Conservation (phyloP, 2,888 invertebrate genomes). For the Caprella mutica region DNA sequence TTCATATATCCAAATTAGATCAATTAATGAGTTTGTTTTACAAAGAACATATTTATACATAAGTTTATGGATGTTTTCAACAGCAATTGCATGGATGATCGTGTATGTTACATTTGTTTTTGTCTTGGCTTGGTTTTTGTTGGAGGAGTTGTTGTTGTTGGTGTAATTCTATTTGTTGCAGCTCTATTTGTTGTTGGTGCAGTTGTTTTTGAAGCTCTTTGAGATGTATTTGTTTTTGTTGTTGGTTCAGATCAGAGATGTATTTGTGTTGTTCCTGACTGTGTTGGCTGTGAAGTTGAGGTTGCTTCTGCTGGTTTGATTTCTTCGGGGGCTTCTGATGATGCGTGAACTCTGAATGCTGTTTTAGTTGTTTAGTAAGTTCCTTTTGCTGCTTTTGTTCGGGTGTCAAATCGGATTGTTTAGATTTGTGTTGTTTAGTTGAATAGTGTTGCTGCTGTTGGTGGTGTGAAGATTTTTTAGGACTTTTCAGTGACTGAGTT, state of each 20-base stretch:
- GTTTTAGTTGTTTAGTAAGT: background rate
- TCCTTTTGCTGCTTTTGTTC: conserved; percentile 3
- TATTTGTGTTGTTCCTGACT: conserved; percentile 10
- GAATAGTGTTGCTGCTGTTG: conserved; percentile 10
- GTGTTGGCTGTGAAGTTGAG: background rate
- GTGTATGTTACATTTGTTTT: conserved; percentile 28
- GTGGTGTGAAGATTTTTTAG: conserved; percentile 1
- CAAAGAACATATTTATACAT: too few relatives aligned
- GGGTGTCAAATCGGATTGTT: too few relatives aligned
- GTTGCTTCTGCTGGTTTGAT: background rate
- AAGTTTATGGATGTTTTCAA: too few relatives aligned
- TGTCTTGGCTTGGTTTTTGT: conserved; percentile 19
- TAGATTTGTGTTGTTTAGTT: too few relatives aligned
- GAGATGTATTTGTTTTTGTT: conserved; percentile 23
- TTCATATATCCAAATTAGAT: too few relatives aligned
- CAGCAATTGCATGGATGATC: conserved; percentile 33
- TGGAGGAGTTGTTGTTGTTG: conserved; percentile 12
- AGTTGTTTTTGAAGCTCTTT: conserved; percentile 21
- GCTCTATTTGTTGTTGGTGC: conserved; percentile 13
- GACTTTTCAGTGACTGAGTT: conserved; percentile 9
- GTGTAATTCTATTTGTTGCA: conserved; percentile 13
- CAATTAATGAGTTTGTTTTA: too few relatives aligned
- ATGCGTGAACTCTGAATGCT: background rate
- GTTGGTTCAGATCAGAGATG: too few relatives aligned
- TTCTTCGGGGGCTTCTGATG: background rate